Base-by-base conservation (phyloP, 1,140 invertebrate genomes). In the Trachymyrmex septentrionalis region DNA sequence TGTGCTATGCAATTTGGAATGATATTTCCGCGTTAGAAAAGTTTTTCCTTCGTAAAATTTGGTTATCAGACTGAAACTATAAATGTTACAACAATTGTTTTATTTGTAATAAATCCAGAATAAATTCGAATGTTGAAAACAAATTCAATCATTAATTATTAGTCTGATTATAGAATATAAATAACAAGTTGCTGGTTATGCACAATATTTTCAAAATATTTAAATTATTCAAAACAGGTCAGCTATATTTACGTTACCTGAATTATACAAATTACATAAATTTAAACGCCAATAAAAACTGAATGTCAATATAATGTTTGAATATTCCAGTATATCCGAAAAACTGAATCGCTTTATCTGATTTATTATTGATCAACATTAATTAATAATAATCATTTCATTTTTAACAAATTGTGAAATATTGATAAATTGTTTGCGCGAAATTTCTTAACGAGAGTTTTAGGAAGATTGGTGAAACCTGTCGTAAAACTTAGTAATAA, bases 321-420 rank as follows among this genome's bases (percentile, higher is more conserved):
- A 69, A 69, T 69, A 69, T 67, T 16, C 7, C 7, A n/a, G 10
- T 16, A 53, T 19, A 48, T 67, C n/a, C 7, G n/a, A 27, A 69
- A 69, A 69, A 38, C 16, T 21, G 24, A 30, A 3, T 10, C 14
- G 9, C 30, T 57, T 69, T 12, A 55, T 6, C 30, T 24, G 30
- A 69, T 69, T 53, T 67, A 80, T 67, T 53, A 80, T 53, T 69
- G 16, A 9, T 3, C n/a, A 7, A 9, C 24, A 24, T 24, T 12
- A 64, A 69, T 69, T 55, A 14, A 69, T 81, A 38, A 38, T 34
- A 55, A 81, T 55, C 48, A 21, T 53, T 34, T 7, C n/a, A 53
- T 38, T n/a, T 34, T 69, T 69, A 69, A 55, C n/a, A 3, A 80
- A 80, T 80, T 69, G n/a, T 64, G 19, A 64, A 64, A 77, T 64